Evolutionary conservation across 2,113 vertebrate genomes (phyloP).

Genomic region (Uria aalge): DNA sequence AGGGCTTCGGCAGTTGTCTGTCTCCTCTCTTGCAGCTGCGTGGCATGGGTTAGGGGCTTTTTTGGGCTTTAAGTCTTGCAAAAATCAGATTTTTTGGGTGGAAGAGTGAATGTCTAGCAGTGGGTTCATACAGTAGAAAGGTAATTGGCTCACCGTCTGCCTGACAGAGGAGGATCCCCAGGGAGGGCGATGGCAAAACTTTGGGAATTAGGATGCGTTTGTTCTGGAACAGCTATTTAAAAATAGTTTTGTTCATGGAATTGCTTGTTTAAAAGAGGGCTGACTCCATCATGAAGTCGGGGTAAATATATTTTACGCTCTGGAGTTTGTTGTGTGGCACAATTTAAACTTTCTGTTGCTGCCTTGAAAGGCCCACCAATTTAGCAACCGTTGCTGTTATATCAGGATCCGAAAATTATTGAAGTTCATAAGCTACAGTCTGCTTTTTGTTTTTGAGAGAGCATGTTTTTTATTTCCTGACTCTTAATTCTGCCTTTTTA

Average conservation of each 20-base stretch:
- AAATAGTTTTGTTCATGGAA: not conserved
- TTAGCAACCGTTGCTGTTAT: not conserved
- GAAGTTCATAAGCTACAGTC: not conserved
- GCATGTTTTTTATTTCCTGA: not conserved
- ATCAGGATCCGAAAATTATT: not conserved
- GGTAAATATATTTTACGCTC: not conserved
- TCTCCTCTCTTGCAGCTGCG: not conserved
- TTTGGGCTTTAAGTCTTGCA: not conserved
- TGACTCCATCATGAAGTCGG: not conserved
- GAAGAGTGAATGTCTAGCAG: fast-evolving
- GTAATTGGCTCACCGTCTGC: fast-evolving
- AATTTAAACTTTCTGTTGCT: not conserved
- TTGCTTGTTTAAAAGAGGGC: not conserved
- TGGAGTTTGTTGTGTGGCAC: not conserved
- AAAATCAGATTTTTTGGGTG: not conserved
- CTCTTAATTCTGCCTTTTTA: not conserved
- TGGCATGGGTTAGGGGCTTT: no score
- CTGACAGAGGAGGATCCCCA: not conserved
- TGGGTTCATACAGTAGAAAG: fast-evolving
- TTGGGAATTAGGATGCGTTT: not conserved
- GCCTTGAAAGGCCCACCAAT: not conserved
- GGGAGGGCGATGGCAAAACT: fast-evolving
- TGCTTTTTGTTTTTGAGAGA: not conserved
- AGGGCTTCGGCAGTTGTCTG: not conserved
- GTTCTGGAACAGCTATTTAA: not conserved